A percentile compares a stretch with the other conserved stretches of the same genome.
Conservation (phyloP, 2,797 vertebrate genomes). For the Pitangus sulphuratus region DNA sequence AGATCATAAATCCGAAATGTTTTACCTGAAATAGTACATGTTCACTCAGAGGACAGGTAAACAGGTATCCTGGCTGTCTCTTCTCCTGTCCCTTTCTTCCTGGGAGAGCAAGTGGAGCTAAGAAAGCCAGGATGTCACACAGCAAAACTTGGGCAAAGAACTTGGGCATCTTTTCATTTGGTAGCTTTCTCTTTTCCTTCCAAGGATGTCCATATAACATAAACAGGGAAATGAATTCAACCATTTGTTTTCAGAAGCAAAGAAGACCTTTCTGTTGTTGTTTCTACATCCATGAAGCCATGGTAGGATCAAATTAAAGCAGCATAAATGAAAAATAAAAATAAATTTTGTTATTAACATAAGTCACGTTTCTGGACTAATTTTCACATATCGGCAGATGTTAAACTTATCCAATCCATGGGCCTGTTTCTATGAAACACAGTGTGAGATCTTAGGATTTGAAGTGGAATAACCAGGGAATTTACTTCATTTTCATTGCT, state of each 20-base stretch:
- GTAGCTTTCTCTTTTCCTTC: not conserved
- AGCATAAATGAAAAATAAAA: not conserved
- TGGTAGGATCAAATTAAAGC: not conserved
- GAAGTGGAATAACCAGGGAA: not conserved
- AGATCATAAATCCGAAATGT: not conserved
- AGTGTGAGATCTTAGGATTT: not conserved
- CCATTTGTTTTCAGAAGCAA: not conserved
- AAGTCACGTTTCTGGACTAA: not conserved
- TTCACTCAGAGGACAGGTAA: not conserved
- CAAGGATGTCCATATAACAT: not conserved
- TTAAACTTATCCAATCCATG: not conserved
- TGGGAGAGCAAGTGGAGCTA: not conserved
- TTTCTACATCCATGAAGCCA: not conserved
- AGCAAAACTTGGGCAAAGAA: not conserved
- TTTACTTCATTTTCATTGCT: not conserved
- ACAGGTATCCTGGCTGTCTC: not conserved
- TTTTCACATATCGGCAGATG: not conserved
- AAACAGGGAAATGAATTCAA: not conserved
- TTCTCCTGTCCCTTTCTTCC: not conserved
- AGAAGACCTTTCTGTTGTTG: not conserved
- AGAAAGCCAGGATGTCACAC: not conserved
- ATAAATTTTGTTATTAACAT: not conserved
- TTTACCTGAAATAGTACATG: not conserved
- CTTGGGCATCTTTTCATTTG: not conserved
- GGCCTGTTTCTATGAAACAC: not conserved